Conservation (phyloP, 2,888 invertebrate species). For the Tridacna gigas region DNA sequence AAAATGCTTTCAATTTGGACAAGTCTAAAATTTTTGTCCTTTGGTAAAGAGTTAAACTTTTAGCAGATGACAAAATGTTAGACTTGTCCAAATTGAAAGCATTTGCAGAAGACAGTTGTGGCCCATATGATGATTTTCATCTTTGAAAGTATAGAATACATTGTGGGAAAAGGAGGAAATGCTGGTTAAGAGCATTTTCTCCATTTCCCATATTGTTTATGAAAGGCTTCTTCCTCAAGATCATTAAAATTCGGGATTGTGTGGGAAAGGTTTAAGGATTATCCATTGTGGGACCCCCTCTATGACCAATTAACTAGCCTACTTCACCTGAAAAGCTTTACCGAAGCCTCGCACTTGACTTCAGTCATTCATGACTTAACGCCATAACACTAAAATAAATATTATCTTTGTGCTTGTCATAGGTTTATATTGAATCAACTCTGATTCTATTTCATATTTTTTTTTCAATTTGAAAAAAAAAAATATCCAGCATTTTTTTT, state of each 20-base stretch:
- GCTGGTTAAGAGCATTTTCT: no score
- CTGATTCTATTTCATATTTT: neutral
- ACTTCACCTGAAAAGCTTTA: conserved; percentile 16
- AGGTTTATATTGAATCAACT: neutral
- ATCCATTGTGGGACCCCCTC: neutral
- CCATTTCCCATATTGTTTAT: no score
- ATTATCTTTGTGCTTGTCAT: conserved; percentile 5
- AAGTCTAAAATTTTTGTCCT: no score
- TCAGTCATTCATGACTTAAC: neutral
- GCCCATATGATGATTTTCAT: no score
- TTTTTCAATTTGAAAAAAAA: neutral
- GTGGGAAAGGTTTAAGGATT: no score
- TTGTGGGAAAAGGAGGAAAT: no score
- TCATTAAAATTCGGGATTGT: no score
- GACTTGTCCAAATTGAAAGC: neutral
- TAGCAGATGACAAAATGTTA: neutral
- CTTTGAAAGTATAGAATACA: neutral
- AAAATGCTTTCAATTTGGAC: neutral
- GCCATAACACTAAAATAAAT: conserved; percentile 14
- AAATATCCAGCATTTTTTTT: neutral
- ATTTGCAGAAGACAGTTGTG: no score
- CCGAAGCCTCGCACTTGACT: neutral
- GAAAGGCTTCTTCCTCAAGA: no score
- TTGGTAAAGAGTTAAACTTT: no score
- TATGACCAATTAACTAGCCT: conserved; percentile 7